phyloP scores from a whole-genome alignment of 2,797 vertebrate genomes.

The Parambassis ranga region DNA sequence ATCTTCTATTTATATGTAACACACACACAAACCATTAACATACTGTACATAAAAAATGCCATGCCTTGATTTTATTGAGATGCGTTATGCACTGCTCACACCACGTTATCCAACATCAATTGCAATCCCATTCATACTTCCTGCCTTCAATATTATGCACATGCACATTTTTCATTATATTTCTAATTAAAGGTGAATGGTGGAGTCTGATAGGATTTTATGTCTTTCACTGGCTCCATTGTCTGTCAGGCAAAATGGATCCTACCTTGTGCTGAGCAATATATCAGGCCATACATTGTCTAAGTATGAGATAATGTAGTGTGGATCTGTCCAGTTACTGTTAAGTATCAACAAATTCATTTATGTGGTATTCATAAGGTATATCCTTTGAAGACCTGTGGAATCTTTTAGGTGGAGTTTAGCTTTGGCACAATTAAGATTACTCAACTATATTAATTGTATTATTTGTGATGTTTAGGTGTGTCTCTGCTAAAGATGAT shows the following conservation, averaged over 20 bases:
- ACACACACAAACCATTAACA: not conserved
- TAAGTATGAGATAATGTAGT: conserved; percentile 70
- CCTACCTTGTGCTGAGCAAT: conserved; percentile 45
- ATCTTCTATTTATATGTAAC: not conserved
- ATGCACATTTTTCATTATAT: conserved; percentile 65
- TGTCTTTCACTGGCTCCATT: conserved; percentile 55
- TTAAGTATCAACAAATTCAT: conserved; percentile 50
- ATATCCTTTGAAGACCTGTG: conserved; percentile 26
- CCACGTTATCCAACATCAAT: conserved; percentile 48
- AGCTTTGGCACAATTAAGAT: not conserved
- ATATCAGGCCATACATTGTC: conserved; percentile 69
- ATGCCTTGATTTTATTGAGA: not conserved
- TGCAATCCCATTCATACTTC: conserved; percentile 52
- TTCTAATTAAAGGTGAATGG: conserved; percentile 69
- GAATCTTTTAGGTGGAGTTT: conserved; percentile 14
- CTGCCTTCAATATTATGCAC: conserved; percentile 46
- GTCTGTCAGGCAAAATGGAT: conserved; percentile 67
- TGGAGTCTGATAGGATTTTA: conserved; percentile 75
- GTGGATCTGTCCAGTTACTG: conserved; percentile 50
- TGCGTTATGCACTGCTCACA: conserved; percentile 23
- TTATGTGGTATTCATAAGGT: conserved; percentile 38
- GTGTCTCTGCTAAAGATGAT: not conserved
- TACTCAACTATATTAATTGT: not conserved
- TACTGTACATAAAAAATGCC: not conserved
- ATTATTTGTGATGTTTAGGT: not conserved